Evolutionary conservation across 2,113 vertebrate species (phyloP).

Genomic region (Edolisoma coerulescens): DNA sequence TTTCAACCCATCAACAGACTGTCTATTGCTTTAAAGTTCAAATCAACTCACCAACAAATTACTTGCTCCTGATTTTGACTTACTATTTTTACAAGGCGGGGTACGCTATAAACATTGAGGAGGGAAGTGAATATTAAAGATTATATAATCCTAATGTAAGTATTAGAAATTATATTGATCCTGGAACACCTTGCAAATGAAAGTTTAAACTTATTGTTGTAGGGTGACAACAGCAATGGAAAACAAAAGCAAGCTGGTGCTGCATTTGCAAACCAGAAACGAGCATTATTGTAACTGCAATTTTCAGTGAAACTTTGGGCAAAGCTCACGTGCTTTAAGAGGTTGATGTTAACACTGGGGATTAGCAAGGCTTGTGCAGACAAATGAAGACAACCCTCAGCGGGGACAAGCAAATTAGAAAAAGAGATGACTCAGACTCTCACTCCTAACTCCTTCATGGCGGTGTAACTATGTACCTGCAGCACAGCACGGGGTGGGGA

Average conservation of each 20-base stretch:
- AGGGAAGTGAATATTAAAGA: neutral
- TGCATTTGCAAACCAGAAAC: neutral
- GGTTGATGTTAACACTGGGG: neutral
- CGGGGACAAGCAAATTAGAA: neutral
- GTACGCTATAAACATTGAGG: neutral
- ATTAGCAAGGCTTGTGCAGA: neutral
- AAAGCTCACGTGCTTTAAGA: neutral
- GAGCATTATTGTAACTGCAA: neutral
- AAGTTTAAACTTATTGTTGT: neutral
- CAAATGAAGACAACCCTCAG: neutral
- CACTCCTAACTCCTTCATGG: neutral
- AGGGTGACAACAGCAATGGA: neutral
- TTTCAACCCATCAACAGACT: neutral
- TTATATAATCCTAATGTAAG: neutral
- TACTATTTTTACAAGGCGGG: neutral
- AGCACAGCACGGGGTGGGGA: neutral
- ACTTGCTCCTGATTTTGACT: neutral
- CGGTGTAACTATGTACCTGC: neutral
- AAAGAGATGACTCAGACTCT: neutral
- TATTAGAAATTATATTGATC: neutral
- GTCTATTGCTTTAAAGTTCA: neutral
- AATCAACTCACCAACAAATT: neutral
- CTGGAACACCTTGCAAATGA: neutral
- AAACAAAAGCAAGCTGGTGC: neutral
- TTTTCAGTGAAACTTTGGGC: neutral